phyloP scores from a whole-genome alignment of 2,888 invertebrate species.

The Graphium colonna region DNA sequence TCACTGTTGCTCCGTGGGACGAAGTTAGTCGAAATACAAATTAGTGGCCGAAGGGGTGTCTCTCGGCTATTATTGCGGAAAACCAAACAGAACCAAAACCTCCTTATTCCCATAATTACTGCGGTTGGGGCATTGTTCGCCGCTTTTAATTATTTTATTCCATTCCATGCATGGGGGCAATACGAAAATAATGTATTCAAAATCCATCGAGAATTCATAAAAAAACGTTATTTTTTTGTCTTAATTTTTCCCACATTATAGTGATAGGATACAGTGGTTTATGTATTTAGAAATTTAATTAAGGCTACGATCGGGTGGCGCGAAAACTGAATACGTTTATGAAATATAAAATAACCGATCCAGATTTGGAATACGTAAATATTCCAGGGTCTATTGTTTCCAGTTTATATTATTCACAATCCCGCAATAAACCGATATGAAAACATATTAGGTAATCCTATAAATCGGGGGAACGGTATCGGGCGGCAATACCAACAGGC shows the following conservation, averaged over 20 bases:
- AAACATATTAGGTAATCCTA: slow-evolving; percentile 22
- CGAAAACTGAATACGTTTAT: no score
- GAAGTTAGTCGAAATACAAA: slow-evolving; percentile 64
- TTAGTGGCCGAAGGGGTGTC: slow-evolving; percentile 35
- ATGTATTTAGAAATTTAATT: no score
- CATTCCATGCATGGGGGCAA: background rate
- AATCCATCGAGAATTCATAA: no score
- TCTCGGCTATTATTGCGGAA: slow-evolving; percentile 53
- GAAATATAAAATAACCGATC: no score
- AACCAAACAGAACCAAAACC: slow-evolving; percentile 58
- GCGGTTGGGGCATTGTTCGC: slow-evolving; percentile 19
- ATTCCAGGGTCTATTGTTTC: slow-evolving; percentile 21
- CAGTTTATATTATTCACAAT: slow-evolving; percentile 24
- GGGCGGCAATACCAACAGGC: slow-evolving; percentile 20
- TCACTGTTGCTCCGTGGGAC: no score
- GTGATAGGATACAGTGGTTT: no score
- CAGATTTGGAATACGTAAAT: slow-evolving; percentile 22
- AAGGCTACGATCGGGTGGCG: no score
- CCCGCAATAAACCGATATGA: slow-evolving; percentile 23
- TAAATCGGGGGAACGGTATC: slow-evolving; percentile 16
- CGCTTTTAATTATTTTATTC: slow-evolving; percentile 12
- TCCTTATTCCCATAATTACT: slow-evolving; percentile 39
- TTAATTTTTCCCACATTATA: no score
- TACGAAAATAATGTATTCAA: no score
- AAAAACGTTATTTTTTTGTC: no score